Conservation (phyloP, 2,888 invertebrate species). For the Rapana venosa region DNA sequence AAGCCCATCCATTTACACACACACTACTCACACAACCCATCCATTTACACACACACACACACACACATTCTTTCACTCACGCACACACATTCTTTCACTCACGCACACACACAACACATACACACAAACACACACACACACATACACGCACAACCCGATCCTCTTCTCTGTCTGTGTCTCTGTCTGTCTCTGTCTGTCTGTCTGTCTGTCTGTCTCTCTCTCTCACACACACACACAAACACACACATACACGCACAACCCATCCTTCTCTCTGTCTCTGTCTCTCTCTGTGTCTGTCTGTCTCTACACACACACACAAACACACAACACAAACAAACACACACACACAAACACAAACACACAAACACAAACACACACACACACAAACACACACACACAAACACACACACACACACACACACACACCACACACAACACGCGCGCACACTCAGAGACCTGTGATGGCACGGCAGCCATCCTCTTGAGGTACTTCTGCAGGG, state of each 20-base stretch:
- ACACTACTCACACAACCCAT: not conserved
- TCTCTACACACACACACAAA: constrained; percentile 2
- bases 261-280: not conserved
- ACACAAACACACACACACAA: constrained; percentile 2
- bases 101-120: not conserved
- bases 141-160: not conserved
- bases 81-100: not conserved
- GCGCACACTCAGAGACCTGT: constrained; percentile 63
- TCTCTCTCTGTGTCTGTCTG: too few species aligned
- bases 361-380: too few species aligned
- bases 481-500: constrained; percentile 67
- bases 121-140: constrained; percentile 8
- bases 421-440: too few species aligned
- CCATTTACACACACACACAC: not conserved
- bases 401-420: not conserved
- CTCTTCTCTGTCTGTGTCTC: not conserved
- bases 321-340: not conserved
- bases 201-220: not conserved
- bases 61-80: not conserved
- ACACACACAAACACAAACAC: not conserved
- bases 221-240: not conserved
- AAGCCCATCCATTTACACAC: not conserved
- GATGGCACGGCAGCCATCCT: constrained; percentile 66
- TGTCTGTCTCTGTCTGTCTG: too few species aligned
- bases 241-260: not conserved